Percentiles rank a stretch among this genome's conserved stretches.
phyloP scores from a whole-genome alignment of 2,888 invertebrate genomes.

The Mesodorylaimus sp. region DNA sequence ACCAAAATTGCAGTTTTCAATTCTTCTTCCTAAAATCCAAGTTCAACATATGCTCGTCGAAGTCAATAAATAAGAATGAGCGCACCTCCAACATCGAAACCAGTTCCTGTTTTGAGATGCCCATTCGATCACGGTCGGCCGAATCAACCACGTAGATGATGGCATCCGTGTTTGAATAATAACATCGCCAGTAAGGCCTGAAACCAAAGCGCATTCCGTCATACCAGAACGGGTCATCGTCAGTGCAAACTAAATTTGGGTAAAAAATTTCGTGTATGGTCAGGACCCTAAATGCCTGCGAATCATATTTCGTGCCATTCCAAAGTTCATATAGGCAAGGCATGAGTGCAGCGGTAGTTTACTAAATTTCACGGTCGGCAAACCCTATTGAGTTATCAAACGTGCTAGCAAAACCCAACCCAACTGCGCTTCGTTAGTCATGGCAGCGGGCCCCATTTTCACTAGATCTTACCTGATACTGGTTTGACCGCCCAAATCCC shows the following conservation, averaged over 20 bases:
- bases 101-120: conserved; percentile 93
- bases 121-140: conserved; percentile 92
- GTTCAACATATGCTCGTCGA: not conserved
- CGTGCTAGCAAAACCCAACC: too few relatives aligned
- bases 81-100: conserved; percentile 79
- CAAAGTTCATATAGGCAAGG: too few relatives aligned
- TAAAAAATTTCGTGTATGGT: not conserved
- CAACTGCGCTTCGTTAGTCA: too few relatives aligned
- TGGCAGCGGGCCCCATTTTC: too few relatives aligned
- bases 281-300: not conserved
- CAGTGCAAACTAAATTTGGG: too few relatives aligned
- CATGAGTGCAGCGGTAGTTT: too few relatives aligned
- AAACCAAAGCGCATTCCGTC: conserved; percentile 11
- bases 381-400: too few relatives aligned
- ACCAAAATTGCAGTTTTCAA: conserved; percentile 82
- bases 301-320: not conserved
- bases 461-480: conserved; percentile 65
- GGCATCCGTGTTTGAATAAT: conserved; percentile 98
- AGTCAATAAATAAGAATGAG: not conserved
- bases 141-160: conserved; percentile 99
- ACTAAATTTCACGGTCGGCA: too few relatives aligned
- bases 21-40: conserved; percentile 64
- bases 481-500: conserved; percentile 96
- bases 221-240: too few relatives aligned
- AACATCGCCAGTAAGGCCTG: conserved; percentile 98